Percentiles rank a stretch among this genome's conserved stretches.
These are phyloP conservation scores for Cataglyphis livida DNA, from an alignment of 2,888 invertebrate species.

Conservation along the genomic window DNA sequence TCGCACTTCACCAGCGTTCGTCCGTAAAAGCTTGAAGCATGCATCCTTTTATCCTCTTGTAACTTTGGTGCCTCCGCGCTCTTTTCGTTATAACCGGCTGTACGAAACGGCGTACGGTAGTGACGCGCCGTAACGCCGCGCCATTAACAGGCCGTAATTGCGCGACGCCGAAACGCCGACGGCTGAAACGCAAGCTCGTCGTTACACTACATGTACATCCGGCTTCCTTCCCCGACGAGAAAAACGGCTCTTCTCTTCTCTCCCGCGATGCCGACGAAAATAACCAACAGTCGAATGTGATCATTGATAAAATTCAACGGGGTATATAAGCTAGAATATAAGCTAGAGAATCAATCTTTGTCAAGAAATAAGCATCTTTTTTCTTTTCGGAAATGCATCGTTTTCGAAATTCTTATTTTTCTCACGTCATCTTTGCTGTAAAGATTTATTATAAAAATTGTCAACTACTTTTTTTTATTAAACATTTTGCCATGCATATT, in stretches of 20 bases:
- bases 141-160: conserved; percentile 83
- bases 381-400: not conserved
- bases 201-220: conserved; percentile 1
- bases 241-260: conserved; percentile 4
- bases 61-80: conserved; percentile 79
- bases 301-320: conserved; percentile 5
- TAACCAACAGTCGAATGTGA: conserved; percentile 37
- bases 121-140: conserved; percentile 72
- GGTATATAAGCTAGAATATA: not conserved
- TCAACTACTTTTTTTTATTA: not conserved
- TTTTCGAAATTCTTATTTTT: not conserved
- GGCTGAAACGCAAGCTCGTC: conserved; percentile 61
- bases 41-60: conserved; percentile 85
- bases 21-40: conserved; percentile 82
- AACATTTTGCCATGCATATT: not conserved
- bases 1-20: conserved; percentile 72
- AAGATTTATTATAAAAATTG: not conserved
- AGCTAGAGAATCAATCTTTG: not conserved
- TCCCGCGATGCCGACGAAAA: conserved; percentile 41
- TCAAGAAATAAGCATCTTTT: too few relatives aligned
- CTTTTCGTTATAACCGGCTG: conserved; percentile 69
- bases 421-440: not conserved
- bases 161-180: conserved; percentile 73
- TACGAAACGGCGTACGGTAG: conserved; percentile 52
- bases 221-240: conserved; percentile 31